Base-by-base conservation (phyloP, 2,888 invertebrate genomes). In the Lithophane leautieri region DNA sequence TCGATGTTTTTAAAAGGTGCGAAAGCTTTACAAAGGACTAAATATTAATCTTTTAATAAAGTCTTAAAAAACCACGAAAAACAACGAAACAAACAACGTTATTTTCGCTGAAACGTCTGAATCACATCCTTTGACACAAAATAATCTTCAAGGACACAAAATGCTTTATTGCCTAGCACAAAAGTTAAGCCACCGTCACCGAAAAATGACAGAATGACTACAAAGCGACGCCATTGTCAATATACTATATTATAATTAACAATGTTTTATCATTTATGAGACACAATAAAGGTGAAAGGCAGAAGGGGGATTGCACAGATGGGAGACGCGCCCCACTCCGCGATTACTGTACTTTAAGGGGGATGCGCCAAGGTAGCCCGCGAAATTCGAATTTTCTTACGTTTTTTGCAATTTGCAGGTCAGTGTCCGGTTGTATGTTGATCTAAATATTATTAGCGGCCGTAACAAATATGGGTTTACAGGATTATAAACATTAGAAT, bases 161-260 rank as follows among this genome's bases (percentile, higher is more conserved):
- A 54, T 70, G 22, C 58, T 82, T 76, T 80, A 76, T 70, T 42
- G 16, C 12, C 28, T 47, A 34, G 14, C 16, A 69, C 54, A 75
- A 82, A 76, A 76, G 47, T 63, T 47, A 54, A 68, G 70, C 47
- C 47, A 44, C 12, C 25, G 42, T 60, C 65, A 52, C 56, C 14
- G 19, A 71, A 71, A 82, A 82, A 82, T 77, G 3, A 60, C 67
- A 65, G 34, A 76, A 71, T 54, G n/a, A 42, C 58, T 62, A 22
- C 25, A 69, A 52, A 70, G 63, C 58, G 56, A 58, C 50, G 60
- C 77, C 67, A 60, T 77, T 76, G 52, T 68, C 67, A 77, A 80
- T 71, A 76, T 66, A 28, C 54, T 65, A 60, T 42, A 34, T 68
- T 65, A 47, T 63, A 80, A 77, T 77, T 82, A 80, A 34, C 40